These are phyloP conservation scores for Chaenodraco wilsoni DNA, from an alignment of 2,797 vertebrate genomes.

Conservation along the genomic window DNA sequence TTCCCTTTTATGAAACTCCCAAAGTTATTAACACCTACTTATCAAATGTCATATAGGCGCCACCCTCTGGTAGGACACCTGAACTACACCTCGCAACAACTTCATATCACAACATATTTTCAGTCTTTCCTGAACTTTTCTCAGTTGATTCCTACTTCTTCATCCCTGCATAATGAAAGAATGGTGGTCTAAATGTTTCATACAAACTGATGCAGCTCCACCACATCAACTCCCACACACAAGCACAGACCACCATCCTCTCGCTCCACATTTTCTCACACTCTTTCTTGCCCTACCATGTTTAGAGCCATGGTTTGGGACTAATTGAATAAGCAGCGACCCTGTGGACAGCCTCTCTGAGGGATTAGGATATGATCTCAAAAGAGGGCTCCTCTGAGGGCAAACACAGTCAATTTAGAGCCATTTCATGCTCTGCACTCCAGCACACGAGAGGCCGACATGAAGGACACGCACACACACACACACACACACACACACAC, in stretches of 20 bases:
- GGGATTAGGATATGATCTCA: conserved; percentile 85
- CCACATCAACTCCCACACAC: conserved; percentile 31
- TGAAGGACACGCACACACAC: conserved; percentile 66
- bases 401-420: conserved; percentile 83
- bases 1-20: conserved; percentile 46
- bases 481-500: not conserved
- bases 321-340: conserved; percentile 86
- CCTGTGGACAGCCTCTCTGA: conserved; percentile 80
- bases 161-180: conserved; percentile 25
- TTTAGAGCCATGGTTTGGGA: conserved; percentile 73
- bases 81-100: conserved; percentile 43
- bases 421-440: conserved; percentile 82
- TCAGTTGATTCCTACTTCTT: conserved; percentile 4
- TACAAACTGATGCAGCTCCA: conserved; percentile 26
- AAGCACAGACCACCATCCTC: conserved; percentile 49
- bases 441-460: conserved; percentile 69
- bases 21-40: conserved; percentile 50
- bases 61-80: conserved; percentile 74
- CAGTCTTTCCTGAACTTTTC: conserved; percentile 13
- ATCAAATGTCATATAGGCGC: conserved; percentile 75
- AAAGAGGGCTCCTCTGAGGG: conserved; percentile 79
- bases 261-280: conserved; percentile 74
- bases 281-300: conserved; percentile 67
- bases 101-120: conserved; percentile 3
- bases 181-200: conserved; percentile 2